Conservation (phyloP, 2,113 vertebrate genomes). For the Apodemus sylvaticus region DNA sequence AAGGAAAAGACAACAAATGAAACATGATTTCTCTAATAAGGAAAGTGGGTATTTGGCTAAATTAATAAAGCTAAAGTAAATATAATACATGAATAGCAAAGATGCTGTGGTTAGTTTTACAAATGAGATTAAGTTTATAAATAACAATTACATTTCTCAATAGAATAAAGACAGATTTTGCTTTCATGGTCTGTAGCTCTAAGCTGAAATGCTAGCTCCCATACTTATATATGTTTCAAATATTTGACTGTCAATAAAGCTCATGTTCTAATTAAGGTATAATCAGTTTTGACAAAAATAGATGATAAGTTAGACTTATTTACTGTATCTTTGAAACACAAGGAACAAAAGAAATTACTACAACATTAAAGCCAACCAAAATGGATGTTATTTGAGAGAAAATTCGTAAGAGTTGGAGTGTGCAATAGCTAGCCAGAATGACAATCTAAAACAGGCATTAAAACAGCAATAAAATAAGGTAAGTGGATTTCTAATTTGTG, state of each 20-base stretch:
- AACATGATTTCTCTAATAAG: conserved; percentile 44
- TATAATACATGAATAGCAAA: neutral
- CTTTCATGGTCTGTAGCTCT: neutral
- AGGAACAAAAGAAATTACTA: neutral
- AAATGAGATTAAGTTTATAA: conserved; percentile 38
- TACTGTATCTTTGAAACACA: neutral
- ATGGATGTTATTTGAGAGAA: neutral
- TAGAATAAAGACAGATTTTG: conserved; percentile 50
- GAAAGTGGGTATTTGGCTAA: conserved; percentile 46
- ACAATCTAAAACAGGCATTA: neutral
- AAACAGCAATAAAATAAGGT: neutral
- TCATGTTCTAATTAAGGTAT: neutral
- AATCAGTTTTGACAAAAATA: neutral
- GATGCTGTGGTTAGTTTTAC: conserved; percentile 28
- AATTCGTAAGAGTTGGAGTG: neutral
- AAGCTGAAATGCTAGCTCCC: neutral
- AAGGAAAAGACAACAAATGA: neutral
- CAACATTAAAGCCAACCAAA: neutral
- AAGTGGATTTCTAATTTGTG: neutral
- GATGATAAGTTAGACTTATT: neutral
- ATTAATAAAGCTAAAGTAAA: conserved; percentile 32
- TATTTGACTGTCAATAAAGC: neutral
- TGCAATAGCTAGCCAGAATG: neutral
- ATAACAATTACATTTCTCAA: conserved; percentile 5
- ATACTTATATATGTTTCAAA: neutral